Base-by-base conservation (phyloP, 2,797 vertebrate genomes). In the Lacerta bilineata region DNA sequence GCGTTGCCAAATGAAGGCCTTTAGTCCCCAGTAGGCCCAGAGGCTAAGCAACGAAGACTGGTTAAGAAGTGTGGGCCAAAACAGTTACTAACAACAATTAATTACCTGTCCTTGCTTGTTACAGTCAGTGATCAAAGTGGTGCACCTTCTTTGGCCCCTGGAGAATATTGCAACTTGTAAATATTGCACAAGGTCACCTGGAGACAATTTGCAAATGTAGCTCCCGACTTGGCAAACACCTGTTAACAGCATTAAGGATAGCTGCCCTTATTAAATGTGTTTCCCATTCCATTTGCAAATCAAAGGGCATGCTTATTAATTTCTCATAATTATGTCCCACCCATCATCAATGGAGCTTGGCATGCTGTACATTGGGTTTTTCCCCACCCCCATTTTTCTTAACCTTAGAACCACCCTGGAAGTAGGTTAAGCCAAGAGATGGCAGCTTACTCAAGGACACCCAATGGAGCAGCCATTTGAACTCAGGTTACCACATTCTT, bases 31-130 rank as follows among this genome's bases (percentile, higher is more conserved):
- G 71, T 4, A 92, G 87, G n/a, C 86, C 91, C 94, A 91, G 81
- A 94, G 95, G 93, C 92, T 88, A 88, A 95, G 80, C 77, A 95
- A 89, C 84, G 81, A 84, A 59, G 91, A 91, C 88, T 72, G 2
- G 80, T 84, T 87, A 92, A 84, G 90, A 86, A 92, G 85, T 39
- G 87, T 71, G 88, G 90, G 83, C 83, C 91, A 94, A 91, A 81
- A 92, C 87, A 91, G 87, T 92, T 91, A 87, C 87, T 85, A 92
- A 90, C 91, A 94, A 94, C 91, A 95, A 94, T 93, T 94, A 95
- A 94, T 93, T 91, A 90, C 93, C 83, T 91, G 92, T 75, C 91
- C 91, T 87, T 95, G 93, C 89, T 94, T 36, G 0, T 92, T 94
- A 83, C 92, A 84, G 89, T 87, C 90, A 90, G 91, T 25, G 93